A percentile compares a stretch with the other conserved stretches of the same genome.
These are phyloP conservation scores for Burhinus bistriatus DNA, from an alignment of 2,113 vertebrate species.

Conservation along the genomic window DNA sequence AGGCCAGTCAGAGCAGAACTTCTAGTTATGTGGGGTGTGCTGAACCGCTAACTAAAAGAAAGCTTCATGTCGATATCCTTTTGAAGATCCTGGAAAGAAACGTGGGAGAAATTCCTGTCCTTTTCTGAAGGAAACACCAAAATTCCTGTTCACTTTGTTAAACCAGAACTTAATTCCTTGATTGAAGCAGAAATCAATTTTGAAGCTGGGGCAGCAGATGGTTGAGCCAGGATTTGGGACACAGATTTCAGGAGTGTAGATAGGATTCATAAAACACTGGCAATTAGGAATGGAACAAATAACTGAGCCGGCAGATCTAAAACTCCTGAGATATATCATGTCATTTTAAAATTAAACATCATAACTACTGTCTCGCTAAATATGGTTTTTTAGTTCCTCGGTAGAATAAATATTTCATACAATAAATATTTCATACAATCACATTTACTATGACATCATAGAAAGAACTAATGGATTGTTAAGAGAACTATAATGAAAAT, in stretches of 20 bases:
- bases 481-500: not conserved
- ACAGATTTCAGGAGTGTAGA: not conserved
- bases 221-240: not conserved
- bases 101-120: accelerated
- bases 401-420: not conserved
- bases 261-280: not conserved
- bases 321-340: not conserved
- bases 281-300: not conserved
- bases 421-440: not conserved
- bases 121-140: not conserved
- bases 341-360: not conserved
- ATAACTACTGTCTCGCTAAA: not conserved
- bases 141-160: not conserved
- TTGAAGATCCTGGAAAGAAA: not conserved
- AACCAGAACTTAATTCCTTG: not conserved
- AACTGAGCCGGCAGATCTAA: not conserved
- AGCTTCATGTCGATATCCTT: not conserved
- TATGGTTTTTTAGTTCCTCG: not conserved
- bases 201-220: not conserved
- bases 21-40: accelerated
- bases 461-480: not conserved
- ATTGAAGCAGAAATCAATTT: not conserved
- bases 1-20: not conserved
- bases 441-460: not conserved
- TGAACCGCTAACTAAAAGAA: not conserved